A percentile compares a stretch with the other conserved stretches of the same genome.
These are phyloP conservation scores for Trematomus bernacchii DNA, from an alignment of 2,797 vertebrate species.

Conservation along the genomic window DNA sequence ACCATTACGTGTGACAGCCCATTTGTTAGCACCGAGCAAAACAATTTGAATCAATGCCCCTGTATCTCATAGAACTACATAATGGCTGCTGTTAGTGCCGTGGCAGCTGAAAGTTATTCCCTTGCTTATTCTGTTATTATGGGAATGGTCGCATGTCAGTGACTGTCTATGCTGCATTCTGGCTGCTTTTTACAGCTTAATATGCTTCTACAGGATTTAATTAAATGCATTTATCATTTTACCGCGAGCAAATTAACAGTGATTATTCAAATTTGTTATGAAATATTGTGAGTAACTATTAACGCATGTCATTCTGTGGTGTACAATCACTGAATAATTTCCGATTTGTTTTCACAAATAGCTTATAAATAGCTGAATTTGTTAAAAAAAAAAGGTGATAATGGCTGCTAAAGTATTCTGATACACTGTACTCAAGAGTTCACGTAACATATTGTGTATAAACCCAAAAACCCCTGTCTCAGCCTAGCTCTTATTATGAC, in stretches of 20 bases:
- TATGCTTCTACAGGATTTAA: conserved; percentile 40
- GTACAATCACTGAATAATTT: conserved; percentile 18
- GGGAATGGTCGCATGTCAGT: conserved; percentile 37
- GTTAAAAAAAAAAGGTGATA: background rate
- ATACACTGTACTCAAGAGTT: conserved; percentile 4
- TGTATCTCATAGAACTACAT: conserved; percentile 62
- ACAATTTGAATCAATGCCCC: conserved; percentile 70
- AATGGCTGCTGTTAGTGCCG: conserved; percentile 70
- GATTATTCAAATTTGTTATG: conserved; percentile 14
- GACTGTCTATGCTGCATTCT: conserved; percentile 49
- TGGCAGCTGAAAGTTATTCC: conserved; percentile 71
- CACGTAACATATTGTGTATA: background rate
- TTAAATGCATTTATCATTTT: conserved; percentile 62
- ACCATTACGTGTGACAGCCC: conserved; percentile 70
- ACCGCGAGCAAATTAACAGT: conserved; percentile 38
- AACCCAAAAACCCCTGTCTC: background rate
- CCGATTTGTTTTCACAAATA: conserved; percentile 10
- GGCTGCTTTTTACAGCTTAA: conserved; percentile 46
- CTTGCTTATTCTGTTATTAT: conserved; percentile 49
- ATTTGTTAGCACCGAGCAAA: conserved; percentile 71
- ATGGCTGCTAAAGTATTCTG: background rate
- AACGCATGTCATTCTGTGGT: conserved; percentile 7
- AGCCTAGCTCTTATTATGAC: conserved; percentile 2
- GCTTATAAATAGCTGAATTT: background rate
- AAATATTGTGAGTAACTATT: conserved; percentile 31